A percentile compares a stretch with the other conserved stretches of the same genome.
Evolutionary conservation across 2,888 invertebrate genomes (phyloP).

Genomic region (Cephus sareptanus): DNA sequence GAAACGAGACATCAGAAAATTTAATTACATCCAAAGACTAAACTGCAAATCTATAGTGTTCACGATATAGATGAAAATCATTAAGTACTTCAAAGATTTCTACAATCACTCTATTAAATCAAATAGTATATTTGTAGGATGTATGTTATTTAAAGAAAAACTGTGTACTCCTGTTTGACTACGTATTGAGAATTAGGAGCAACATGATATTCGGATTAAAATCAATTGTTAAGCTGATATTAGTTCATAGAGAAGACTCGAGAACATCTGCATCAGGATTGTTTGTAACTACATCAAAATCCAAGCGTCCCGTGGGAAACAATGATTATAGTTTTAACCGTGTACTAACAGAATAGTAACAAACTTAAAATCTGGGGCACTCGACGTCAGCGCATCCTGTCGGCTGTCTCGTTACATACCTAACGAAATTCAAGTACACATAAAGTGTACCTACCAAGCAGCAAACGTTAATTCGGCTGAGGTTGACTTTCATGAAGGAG

Average conservation of each 20-base stretch:
- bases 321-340: not conserved
- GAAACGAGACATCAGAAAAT: not conserved
- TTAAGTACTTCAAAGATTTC: not conserved
- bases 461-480: not conserved
- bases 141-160: not conserved
- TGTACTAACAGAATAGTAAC: not conserved
- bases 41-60: not conserved
- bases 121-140: not conserved
- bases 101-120: not conserved
- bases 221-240: not conserved
- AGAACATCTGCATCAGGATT: not conserved
- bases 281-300: not conserved
- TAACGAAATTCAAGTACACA: not conserved
- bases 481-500: too few relatives aligned
- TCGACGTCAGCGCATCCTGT: not conserved
- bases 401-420: not conserved
- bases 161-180: not conserved
- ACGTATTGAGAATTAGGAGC: not conserved
- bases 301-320: not conserved
- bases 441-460: not conserved
- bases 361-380: not conserved
- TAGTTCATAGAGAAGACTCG: not conserved
- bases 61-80: not conserved
- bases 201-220: not conserved
- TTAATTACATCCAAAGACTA: not conserved